Conservation (phyloP, 2,888 invertebrate species). For the Philhelius pedissequus region DNA sequence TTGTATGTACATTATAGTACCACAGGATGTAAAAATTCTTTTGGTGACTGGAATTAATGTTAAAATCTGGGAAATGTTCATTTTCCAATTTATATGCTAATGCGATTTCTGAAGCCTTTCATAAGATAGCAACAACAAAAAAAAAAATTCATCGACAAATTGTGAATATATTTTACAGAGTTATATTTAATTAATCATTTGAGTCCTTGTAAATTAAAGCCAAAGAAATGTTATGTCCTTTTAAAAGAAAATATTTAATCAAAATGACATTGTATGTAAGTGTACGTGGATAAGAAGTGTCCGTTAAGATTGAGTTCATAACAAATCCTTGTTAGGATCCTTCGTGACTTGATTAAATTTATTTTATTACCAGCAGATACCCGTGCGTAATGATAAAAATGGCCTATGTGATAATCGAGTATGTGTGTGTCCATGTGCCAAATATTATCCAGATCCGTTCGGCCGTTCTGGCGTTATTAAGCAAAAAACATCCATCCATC, state of each 20-base stretch:
- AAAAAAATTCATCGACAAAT: constrained; percentile 5
- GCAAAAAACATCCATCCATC: no score
- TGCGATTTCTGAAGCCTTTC: constrained; percentile 50
- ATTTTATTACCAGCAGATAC: background rate
- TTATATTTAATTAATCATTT: background rate
- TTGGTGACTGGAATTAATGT: constrained; percentile 52
- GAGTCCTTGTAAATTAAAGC: background rate
- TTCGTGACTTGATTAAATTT: background rate
- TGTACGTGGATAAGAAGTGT: background rate
- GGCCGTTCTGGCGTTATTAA: no score
- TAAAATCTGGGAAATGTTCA: constrained; percentile 54
- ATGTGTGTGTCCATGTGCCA: no score
- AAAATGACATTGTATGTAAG: background rate
- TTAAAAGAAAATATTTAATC: background rate
- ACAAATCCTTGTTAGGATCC: background rate
- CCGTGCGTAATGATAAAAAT: no score
- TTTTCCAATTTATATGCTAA: constrained; percentile 67
- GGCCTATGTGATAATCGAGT: no score
- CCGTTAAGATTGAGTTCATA: background rate
- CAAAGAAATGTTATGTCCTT: background rate
- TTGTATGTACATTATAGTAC: background rate
- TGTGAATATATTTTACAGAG: background rate
- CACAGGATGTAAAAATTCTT: constrained; percentile 56
- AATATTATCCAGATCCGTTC: no score
- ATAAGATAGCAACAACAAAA: background rate